Evolutionary conservation across 2,113 vertebrate genomes (phyloP).

Genomic region (Pachyramphus minor): DNA sequence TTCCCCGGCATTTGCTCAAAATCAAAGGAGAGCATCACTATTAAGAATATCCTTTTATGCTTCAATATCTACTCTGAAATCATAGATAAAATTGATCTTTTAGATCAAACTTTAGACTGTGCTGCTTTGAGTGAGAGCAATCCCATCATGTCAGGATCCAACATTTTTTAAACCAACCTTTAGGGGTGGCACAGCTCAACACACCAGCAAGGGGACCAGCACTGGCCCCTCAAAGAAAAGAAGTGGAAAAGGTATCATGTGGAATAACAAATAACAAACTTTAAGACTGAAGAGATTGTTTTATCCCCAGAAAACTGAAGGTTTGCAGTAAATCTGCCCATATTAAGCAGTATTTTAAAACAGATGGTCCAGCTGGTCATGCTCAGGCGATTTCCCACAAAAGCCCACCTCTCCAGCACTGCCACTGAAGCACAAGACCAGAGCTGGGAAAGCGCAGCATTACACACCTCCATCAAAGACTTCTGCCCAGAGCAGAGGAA

Average conservation of each 20-base stretch:
- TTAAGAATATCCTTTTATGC: conserved; percentile 43
- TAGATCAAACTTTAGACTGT: neutral
- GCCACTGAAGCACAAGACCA: neutral
- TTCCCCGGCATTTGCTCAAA: conserved; percentile 55
- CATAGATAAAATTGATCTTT: conserved; percentile 15
- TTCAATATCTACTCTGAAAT: conserved; percentile 9
- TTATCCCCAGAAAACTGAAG: neutral
- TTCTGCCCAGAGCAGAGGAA: no score
- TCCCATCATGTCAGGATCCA: neutral
- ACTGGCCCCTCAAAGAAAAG: neutral
- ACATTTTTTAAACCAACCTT: neutral
- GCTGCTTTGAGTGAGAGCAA: neutral
- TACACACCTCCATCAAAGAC: neutral
- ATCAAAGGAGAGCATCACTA: conserved; percentile 34
- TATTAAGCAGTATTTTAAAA: neutral
- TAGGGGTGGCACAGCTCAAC: neutral
- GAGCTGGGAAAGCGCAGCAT: neutral
- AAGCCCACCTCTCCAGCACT: neutral
- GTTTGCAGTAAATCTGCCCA: neutral
- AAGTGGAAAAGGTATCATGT: neutral
- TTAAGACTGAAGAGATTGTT: neutral
- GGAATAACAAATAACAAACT: neutral
- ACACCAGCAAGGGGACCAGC: neutral
- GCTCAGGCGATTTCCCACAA: rapidly evolving
- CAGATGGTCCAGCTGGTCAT: rapidly evolving